These are phyloP conservation scores for Heterotis niloticus DNA, from an alignment of 2,113 vertebrate genomes.

Conservation along the genomic window DNA sequence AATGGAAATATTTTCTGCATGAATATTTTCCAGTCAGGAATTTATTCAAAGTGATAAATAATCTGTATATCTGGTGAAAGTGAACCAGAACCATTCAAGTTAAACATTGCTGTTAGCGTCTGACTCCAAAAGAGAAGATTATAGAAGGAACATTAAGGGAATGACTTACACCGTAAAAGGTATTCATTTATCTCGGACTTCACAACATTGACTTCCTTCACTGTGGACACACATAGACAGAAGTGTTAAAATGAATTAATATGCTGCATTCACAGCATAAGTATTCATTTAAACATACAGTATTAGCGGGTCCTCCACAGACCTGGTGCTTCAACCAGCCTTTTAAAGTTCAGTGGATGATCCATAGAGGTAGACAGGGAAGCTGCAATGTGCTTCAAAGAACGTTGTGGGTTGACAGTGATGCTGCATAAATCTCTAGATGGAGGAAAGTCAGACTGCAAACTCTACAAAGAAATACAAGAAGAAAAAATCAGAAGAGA, in stretches of 20 bases:
- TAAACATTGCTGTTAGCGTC: too few species aligned
- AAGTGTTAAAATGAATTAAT: not conserved
- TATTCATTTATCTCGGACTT: not conserved
- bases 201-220: not conserved
- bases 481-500: not conserved
- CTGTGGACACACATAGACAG: not conserved
- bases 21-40: not conserved
- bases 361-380: not conserved
- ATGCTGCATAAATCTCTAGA: not conserved
- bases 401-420: not conserved
- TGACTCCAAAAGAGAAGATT: not conserved
- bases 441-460: not conserved
- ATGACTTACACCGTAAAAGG: constrained; percentile 5
- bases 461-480: not conserved
- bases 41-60: not conserved
- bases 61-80: too few species aligned
- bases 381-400: not conserved
- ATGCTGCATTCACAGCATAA: not conserved
- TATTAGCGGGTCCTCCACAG: not conserved
- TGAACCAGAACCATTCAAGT: too few species aligned
- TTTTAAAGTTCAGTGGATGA: not conserved
- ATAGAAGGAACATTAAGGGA: not conserved
- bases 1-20: not conserved
- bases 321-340: too few species aligned
- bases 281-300: not conserved